phyloP scores from a whole-genome alignment of 2,888 invertebrate genomes.

The Mayetiola destructor region DNA sequence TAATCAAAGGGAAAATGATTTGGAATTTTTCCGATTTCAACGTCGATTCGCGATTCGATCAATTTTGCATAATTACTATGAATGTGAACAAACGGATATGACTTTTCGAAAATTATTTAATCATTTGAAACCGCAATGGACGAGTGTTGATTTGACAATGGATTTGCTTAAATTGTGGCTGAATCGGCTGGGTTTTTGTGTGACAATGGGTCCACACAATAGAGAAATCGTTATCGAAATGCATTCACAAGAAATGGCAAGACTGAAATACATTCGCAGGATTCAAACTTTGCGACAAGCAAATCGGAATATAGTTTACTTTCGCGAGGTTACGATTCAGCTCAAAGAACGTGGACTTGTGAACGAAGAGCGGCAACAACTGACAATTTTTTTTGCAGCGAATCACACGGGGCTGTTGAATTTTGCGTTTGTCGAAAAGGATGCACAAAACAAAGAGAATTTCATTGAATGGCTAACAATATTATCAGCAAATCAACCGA shows the following conservation, averaged over 20 bases:
- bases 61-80: conserved; percentile 2
- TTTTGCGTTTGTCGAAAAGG: conserved; percentile 5
- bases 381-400: conserved; percentile 2
- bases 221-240: conserved; percentile 3
- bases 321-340: not conserved
- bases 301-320: not conserved
- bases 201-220: not conserved
- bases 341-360: not conserved
- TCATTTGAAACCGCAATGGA: not conserved
- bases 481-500: not conserved
- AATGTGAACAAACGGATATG: conserved; percentile 4
- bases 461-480: not conserved
- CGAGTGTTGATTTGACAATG: not conserved
- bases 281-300: not conserved
- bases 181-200: not conserved
- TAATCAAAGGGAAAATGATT: not conserved
- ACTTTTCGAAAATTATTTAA: not conserved
- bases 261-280: not conserved
- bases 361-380: not conserved
- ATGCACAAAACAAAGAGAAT: not conserved
- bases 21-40: not conserved
- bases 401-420: not conserved
- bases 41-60: not conserved
- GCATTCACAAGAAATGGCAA: not conserved
- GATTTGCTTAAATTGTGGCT: not conserved